A percentile compares a stretch with the other conserved stretches of the same genome.
Conservation (phyloP, 2,888 invertebrate genomes). For the Gymnocheta viridis region DNA sequence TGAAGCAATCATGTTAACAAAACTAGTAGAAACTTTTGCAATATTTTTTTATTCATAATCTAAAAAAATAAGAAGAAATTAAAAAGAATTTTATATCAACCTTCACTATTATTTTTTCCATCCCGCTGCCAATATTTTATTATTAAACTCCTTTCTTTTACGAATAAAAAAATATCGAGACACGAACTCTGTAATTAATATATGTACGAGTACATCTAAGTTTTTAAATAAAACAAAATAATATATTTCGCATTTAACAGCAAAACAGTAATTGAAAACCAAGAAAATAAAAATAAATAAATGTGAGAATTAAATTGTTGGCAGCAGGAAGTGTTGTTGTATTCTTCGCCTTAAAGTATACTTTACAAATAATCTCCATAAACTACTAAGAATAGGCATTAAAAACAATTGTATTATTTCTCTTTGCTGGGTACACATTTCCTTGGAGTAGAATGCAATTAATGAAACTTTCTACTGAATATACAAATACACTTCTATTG, state of each 20-base stretch:
- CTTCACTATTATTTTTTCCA: not conserved
- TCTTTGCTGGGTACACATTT: not conserved
- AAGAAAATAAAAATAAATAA: not conserved
- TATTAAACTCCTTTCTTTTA: not conserved
- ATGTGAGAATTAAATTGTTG: not conserved
- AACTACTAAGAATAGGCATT: not conserved
- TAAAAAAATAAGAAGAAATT: too few relatives aligned
- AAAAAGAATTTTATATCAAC: too few relatives aligned
- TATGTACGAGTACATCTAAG: not conserved
- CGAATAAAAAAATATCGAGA: not conserved
- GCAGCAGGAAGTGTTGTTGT: not conserved
- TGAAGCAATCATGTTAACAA: too few relatives aligned
- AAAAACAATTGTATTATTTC: not conserved
- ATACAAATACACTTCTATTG: too few relatives aligned
- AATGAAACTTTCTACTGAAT: not conserved
- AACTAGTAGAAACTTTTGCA: too few relatives aligned
- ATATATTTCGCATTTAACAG: slow-evolving; percentile 11
- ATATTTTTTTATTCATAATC: too few relatives aligned
- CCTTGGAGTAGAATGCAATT: not conserved
- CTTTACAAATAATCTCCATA: not conserved
- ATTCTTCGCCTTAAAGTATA: not conserved
- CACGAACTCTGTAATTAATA: slow-evolving; percentile 19
- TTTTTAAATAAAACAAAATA: not conserved
- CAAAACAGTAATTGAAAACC: slow-evolving; percentile 21
- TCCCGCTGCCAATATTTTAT: not conserved